Base-by-base conservation (phyloP, 2,888 invertebrate genomes). In the Fragum fragum region DNA sequence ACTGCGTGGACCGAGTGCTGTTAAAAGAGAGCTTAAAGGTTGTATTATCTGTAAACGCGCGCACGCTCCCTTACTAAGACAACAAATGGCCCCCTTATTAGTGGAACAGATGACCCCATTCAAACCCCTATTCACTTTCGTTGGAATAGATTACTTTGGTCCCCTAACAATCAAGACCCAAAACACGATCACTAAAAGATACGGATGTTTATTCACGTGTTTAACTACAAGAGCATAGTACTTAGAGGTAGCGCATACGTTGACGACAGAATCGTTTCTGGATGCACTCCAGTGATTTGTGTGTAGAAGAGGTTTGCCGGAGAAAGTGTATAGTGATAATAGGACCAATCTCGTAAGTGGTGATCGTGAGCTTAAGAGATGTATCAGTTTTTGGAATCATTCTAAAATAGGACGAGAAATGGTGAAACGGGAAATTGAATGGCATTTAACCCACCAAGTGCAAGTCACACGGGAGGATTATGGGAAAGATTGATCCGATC, bases 131-230 rank as follows among this genome's bases (percentile, higher is more conserved):
- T 87, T 87, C 52, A 83, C 83, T 1, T 74, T 61, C 61, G 72
- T 83, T 0, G 87, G 82, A 11, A 57, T 84, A 11, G 87, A 85
- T 47, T 82, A 69, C 47, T 87, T 87, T 57, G 87, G 85, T 5
- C 87, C 85, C 0, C 42, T 85, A 7, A 42, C 47, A 18, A 73
- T 85, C 6, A 83, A 85, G 47, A 42, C 42, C 16, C 76, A 76
- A 23, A 53, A 78, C 1, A 36, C 52, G 21, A 23, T 36, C 32
- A 66, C 79, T 1, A 83, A 87, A 47, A 28, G 53, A 21, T 73
- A 39, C n/a, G 85, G 83, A 6, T 81, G 81, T 55, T n/a, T 86
- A 21, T 82, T 86, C 26, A 81, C 87, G 3, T 87, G 84, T 63
- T 32, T 83, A 11, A 75, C 61, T 6, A 77, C 73, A 5, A 73